Base-by-base conservation (phyloP, 2,888 invertebrate species). In the Automeris io region DNA sequence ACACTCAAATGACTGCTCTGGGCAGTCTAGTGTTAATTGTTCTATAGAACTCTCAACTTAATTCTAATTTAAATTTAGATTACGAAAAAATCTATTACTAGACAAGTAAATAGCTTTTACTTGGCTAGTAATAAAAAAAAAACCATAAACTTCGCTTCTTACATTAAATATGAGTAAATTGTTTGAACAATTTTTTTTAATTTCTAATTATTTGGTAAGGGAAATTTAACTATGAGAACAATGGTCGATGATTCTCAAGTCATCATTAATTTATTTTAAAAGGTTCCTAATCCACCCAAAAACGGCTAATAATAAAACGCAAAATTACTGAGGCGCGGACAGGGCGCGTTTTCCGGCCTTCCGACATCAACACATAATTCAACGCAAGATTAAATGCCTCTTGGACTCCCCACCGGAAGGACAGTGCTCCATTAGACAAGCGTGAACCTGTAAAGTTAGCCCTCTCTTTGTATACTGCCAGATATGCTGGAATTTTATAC, bases 351-450 rank as follows among this genome's bases (percentile, higher is more conserved):
- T 78, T 74, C 78, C 77, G 78, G 74, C 67, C 61, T 62, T 66
- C 75, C 69, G 72, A 67, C 75, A 71, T 75, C 76, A 74, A 74
- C 81, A 81, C 83, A 85, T 82, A 82, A 82, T 75, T 83, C 77
- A 81, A 58, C 60, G 57, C 57, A 72, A 80, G 81, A 85, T 82
- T 82, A 81, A 83, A 82, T 81, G 79, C 79, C 77, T 70, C 73
- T 76, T 72, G 72, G 72, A 72, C 72, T 68, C 65, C 71, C 70
- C 57, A 56, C 69, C 70, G 82, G 79, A 82, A 76, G 70, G 65
- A 66, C 70, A 70, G 62, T 45, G 64, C 70, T 69, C 73, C 72
- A 77, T 82, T 79, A 80, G 72, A 73, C 69, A 66, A 61, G 61
- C 62, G 55, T 54, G 61, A 54, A 54, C 51, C 58, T 64, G 57